These are phyloP conservation scores for Holcopasites calliopsidis DNA, from an alignment of 1,140 invertebrate species.

Conservation along the genomic window DNA sequence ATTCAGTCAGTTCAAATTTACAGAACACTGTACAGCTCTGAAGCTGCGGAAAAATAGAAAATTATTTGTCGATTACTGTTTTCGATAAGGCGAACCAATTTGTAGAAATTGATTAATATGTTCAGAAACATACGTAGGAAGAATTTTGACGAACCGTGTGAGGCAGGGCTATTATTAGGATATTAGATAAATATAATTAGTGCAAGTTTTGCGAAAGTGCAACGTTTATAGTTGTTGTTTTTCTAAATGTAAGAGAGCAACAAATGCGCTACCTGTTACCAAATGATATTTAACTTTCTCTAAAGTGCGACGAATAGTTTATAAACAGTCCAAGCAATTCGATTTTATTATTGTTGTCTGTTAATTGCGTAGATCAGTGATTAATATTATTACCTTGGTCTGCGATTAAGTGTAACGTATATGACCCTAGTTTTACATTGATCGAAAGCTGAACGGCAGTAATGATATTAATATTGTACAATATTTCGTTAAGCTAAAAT, in stretches of 20 bases:
- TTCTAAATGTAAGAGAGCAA: neutral
- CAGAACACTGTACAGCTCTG: too few relatives aligned
- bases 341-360: neutral
- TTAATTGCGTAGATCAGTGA: neutral
- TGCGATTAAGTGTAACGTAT: neutral
- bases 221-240: neutral
- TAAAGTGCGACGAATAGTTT: too few relatives aligned
- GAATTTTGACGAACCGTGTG: too few relatives aligned
- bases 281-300: conserved; percentile 4
- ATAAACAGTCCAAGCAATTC: neutral
- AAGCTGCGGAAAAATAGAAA: too few relatives aligned
- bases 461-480: neutral
- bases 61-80: too few relatives aligned
- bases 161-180: neutral
- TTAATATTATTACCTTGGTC: neutral
- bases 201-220: neutral
- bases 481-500: too few relatives aligned
- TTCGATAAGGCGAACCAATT: too few relatives aligned
- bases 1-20: too few relatives aligned
- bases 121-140: neutral
- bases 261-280: neutral
- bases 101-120: too few relatives aligned
- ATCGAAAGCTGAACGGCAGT: neutral
- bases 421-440: too few relatives aligned
- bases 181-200: neutral